phyloP scores from a whole-genome alignment of 2,113 vertebrate genomes.

The Chrysochloris asiatica region DNA sequence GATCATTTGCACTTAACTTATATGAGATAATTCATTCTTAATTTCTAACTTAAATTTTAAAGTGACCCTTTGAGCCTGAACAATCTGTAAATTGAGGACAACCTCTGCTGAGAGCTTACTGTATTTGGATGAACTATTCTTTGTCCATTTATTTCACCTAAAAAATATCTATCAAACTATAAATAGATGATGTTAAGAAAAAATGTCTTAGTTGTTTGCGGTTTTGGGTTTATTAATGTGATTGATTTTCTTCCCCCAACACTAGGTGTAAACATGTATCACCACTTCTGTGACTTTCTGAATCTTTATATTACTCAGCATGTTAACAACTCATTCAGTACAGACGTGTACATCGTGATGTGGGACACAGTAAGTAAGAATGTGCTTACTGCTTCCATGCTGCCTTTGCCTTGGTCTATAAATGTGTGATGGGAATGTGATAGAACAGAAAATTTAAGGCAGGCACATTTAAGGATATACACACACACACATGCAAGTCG shows the following conservation, averaged over 20 bases:
- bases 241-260: conserved; percentile 60
- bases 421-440: not conserved
- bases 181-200: not conserved
- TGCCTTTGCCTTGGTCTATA: not conserved
- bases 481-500: accelerated
- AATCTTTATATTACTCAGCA: conserved; percentile 98
- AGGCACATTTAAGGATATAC: no score
- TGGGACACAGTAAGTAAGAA: conserved; percentile 95
- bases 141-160: not conserved
- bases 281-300: conserved; percentile 99
- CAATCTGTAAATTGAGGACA: not conserved
- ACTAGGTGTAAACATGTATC: conserved; percentile 98
- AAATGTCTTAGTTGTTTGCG: not conserved
- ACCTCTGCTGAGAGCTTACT: not conserved
- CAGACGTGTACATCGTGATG: conserved; percentile 94
- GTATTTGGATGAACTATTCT: not conserved
- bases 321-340: conserved; percentile 95
- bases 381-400: not conserved
- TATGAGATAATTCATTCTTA: not conserved
- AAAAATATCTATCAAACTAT: not conserved
- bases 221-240: conserved; percentile 10
- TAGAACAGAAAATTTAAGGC: not conserved
- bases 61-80: not conserved
- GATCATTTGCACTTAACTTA: not conserved
- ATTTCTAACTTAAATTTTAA: conserved; percentile 42